phyloP scores from a whole-genome alignment of 2,888 invertebrate species.

The Choreutis nemorana region DNA sequence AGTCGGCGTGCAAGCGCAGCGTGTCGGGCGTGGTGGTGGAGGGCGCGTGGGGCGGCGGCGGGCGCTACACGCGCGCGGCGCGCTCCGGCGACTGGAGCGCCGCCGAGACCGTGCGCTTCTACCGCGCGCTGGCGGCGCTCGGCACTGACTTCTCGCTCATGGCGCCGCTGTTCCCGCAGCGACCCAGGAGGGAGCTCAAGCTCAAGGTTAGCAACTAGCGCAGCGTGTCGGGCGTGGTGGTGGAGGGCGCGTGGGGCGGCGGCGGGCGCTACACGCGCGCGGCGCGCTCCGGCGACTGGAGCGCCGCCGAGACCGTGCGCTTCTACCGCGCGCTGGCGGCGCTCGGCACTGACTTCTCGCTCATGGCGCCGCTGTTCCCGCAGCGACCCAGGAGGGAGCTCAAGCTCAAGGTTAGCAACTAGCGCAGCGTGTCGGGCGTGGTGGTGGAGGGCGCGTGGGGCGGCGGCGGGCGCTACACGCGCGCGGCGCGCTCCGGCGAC shows the following conservation, averaged over 20 bases:
- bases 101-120: slow-evolving; percentile 87
- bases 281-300: slow-evolving; percentile 78
- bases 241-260: slow-evolving; percentile 63
- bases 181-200: slow-evolving; percentile 85
- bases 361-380: slow-evolving; percentile 87
- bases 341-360: slow-evolving; percentile 91
- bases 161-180: slow-evolving; percentile 80
- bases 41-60: slow-evolving; percentile 68
- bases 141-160: slow-evolving; percentile 95
- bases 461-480: slow-evolving; percentile 72
- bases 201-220: slow-evolving; percentile 71
- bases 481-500: slow-evolving; percentile 72
- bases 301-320: slow-evolving; percentile 78
- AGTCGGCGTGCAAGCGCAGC: slow-evolving; percentile 68
- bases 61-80: slow-evolving; percentile 72
- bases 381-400: slow-evolving; percentile 81
- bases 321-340: slow-evolving; percentile 91
- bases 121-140: slow-evolving; percentile 85
- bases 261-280: slow-evolving; percentile 73
- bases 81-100: slow-evolving; percentile 79
- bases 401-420: slow-evolving; percentile 75
- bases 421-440: slow-evolving; percentile 71
- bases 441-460: slow-evolving; percentile 68
- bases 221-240: slow-evolving; percentile 71
- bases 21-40: slow-evolving; percentile 69